phyloP scores from a whole-genome alignment of 2,113 vertebrate genomes.

The Phalacrocorax brasilianus region DNA sequence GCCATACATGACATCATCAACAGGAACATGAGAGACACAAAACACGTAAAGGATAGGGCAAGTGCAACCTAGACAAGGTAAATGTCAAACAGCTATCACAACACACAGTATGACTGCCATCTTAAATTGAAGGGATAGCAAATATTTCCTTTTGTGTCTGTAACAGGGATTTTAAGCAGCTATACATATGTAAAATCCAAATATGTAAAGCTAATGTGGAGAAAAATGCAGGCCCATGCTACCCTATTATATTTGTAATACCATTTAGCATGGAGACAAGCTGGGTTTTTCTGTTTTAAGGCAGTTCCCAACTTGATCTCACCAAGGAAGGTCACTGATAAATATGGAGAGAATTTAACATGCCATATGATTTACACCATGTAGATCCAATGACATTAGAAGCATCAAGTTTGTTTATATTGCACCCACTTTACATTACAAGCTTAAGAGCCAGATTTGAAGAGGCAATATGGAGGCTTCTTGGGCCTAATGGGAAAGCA shows the following conservation, averaged over 20 bases:
- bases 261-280: background rate
- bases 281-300: background rate
- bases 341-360: background rate
- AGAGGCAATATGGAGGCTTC: background rate
- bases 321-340: background rate
- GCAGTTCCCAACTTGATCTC: background rate
- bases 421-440: conserved; percentile 21
- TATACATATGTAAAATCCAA: background rate
- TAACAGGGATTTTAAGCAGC: background rate
- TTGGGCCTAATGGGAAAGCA: background rate
- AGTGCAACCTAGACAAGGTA: background rate
- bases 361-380: background rate
- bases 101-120: background rate
- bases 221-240: background rate
- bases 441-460: background rate
- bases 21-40: background rate
- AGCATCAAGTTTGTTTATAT: background rate
- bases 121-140: background rate
- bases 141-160: background rate
- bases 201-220: background rate
- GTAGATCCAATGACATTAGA: background rate
- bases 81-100: background rate
- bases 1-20: background rate
- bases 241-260: background rate
- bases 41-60: background rate